Percentiles rank a stretch among this genome's conserved stretches.
Evolutionary conservation across 2,113 vertebrate genomes (phyloP).

Genomic region (Ciconia maguari): DNA sequence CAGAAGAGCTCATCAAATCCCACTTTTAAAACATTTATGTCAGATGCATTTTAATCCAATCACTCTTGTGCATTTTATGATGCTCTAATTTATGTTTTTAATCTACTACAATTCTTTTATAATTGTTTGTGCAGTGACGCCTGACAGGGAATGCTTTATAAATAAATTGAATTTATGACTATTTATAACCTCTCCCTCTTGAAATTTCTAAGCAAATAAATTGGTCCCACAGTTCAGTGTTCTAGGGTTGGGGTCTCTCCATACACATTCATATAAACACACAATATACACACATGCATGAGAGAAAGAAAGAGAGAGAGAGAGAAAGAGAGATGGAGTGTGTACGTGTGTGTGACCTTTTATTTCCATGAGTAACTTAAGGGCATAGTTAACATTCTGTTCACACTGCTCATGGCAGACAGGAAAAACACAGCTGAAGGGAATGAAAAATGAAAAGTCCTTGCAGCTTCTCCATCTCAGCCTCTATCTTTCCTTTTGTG

Average conservation of each 20-base stretch:
- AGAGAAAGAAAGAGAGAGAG: background rate
- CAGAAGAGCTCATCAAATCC: background rate
- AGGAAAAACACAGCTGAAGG: slow-evolving; percentile 15
- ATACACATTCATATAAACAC: background rate
- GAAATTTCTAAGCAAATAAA: background rate
- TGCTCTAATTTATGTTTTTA: slow-evolving; percentile 53
- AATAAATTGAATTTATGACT: slow-evolving; percentile 58
- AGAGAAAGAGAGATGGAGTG: background rate
- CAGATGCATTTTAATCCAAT: background rate
- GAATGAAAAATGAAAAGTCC: slow-evolving; percentile 24
- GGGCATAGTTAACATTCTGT: slow-evolving; percentile 57
- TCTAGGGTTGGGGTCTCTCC: background rate
- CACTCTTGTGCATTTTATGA: background rate
- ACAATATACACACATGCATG: accelerated
- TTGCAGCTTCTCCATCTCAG: slow-evolving; percentile 5
- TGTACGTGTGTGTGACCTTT: background rate
- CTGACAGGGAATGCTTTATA: slow-evolving; percentile 17
- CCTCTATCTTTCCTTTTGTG: background rate
- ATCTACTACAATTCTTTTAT: slow-evolving; percentile 20
- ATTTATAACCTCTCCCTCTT: slow-evolving; percentile 28
- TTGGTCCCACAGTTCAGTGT: background rate
- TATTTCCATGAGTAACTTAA: background rate
- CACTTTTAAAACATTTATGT: background rate
- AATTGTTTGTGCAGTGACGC: slow-evolving; percentile 31
- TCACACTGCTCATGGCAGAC: slow-evolving; percentile 18